Conservation (phyloP, 2,113 vertebrate genomes). For the Apaloderma vittatum region DNA sequence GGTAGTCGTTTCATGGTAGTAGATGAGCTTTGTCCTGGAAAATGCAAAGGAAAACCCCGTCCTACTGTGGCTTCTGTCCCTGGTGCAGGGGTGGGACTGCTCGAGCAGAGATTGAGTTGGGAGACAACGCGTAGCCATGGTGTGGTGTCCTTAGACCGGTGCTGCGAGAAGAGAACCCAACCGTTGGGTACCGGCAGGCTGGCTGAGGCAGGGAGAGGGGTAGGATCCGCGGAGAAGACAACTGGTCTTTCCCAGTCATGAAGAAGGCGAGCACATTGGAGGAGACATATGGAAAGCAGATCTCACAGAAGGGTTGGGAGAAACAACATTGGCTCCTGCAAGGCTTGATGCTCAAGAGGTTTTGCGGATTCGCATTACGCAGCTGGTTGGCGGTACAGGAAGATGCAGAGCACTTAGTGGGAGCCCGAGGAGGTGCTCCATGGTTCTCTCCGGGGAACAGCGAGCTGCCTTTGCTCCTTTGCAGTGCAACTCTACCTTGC, state of each 20-base stretch:
- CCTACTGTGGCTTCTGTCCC: neutral
- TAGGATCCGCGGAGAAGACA: neutral
- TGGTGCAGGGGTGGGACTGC: rapidly evolving
- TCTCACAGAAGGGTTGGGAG: neutral
- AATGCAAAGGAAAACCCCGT: neutral
- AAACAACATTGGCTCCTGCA: neutral
- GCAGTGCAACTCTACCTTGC: neutral
- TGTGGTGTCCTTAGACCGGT: neutral
- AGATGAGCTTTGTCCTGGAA: neutral
- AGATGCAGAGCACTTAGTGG: neutral
- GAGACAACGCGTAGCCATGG: rapidly evolving
- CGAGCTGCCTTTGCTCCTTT: neutral
- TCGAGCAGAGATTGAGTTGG: neutral
- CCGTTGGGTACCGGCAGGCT: neutral
- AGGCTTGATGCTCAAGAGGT: neutral
- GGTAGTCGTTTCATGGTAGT: neutral
- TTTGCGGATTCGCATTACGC: neutral
- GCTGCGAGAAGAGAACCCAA: neutral
- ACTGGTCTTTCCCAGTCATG: neutral
- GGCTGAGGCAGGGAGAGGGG: neutral
- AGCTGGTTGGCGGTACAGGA: rapidly evolving
- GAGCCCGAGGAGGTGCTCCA: slow-evolving; percentile 2
- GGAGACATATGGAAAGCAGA: neutral
- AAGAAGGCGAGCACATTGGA: neutral
- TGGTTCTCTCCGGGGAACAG: neutral